These are phyloP conservation scores for Saccopteryx bilineata DNA, from an alignment of 2,113 vertebrate species.

Conservation along the genomic window DNA sequence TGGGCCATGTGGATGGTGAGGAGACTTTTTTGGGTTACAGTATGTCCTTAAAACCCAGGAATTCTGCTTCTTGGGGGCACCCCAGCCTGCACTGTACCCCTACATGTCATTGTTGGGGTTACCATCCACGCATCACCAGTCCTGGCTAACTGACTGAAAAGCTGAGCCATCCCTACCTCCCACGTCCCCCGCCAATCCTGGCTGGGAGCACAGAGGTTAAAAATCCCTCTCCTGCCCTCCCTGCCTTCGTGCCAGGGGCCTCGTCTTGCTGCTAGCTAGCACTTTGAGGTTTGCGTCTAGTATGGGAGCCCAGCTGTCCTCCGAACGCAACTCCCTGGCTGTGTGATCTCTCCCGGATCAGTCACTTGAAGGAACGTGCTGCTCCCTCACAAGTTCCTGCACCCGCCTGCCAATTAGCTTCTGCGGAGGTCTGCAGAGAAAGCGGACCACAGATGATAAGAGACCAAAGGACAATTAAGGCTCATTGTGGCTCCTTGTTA, in stretches of 20 bases:
- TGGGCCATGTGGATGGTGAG: accelerated
- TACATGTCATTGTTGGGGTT: no score
- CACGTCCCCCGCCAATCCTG: accelerated
- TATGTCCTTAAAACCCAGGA: neutral
- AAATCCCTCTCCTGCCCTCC: neutral
- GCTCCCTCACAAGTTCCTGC: accelerated
- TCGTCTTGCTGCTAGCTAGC: accelerated
- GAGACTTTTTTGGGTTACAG: accelerated
- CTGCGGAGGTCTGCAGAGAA: accelerated
- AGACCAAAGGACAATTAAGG: neutral
- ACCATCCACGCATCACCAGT: neutral
- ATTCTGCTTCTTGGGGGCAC: neutral
- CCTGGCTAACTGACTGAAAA: neutral
- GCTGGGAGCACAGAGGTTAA: neutral
- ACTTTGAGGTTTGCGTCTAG: neutral
- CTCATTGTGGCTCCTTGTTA: neutral
- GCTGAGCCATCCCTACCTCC: accelerated
- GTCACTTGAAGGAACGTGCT: accelerated
- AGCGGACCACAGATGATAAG: accelerated
- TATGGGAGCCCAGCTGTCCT: neutral
- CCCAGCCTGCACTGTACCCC: neutral
- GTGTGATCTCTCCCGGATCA: neutral
- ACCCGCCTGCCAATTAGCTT: neutral
- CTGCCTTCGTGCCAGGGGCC: accelerated
- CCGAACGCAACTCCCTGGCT: accelerated